Base-by-base conservation (phyloP, 1,140 invertebrate species). In the Akabosia matsudoensis region DNA sequence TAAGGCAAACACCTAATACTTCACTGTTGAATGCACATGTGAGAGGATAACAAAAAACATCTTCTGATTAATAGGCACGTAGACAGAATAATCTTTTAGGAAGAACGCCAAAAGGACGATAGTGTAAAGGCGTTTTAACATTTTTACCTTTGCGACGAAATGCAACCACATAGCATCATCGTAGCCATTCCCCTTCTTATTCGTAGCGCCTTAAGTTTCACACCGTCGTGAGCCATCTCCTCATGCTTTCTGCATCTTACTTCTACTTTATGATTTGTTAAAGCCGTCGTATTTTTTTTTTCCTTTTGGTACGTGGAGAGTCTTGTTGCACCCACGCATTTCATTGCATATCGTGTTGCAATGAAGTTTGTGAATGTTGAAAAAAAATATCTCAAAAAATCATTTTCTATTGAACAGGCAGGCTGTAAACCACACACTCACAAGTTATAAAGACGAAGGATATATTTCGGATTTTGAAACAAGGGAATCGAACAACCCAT, bases 301-400 rank as follows among this genome's bases (percentile, higher is more conserved):
- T 13, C 54, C 7, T 56, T 56, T 56, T 24, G 4, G 7, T 56
- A n/a, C n/a, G 10, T 10, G 54, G 10, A 56, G 54, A n/a, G 24
- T 56, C 54, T 24, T 56, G 10, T 56, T 16, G 54, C 54, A 56
- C 54, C 54, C 54, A 56, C 54, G 54, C 54, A 56, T 56, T 56
- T 56, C 54, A 56, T 56, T 56, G 54, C 54, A 56, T 45, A 7
- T 45, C 54, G 24, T 56, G 54, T 56, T 56, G 10, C 54, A 45
- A 45, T 45, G 37, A 45, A 7, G 37, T 18, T 10, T 10, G 37
- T 45, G 37, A 45, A 45, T 45, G 37, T 45, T 45, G 18, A 18
- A 45, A 45, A 45, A 18, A 45, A 45, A 45, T 45, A 45, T 45
- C 18, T 18, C n/a, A 56, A 56, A 56, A 56, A 56, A 56, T 56